Evolutionary conservation across 2,888 invertebrate species (phyloP).

Genomic region (Pachliopta kotzebuea): DNA sequence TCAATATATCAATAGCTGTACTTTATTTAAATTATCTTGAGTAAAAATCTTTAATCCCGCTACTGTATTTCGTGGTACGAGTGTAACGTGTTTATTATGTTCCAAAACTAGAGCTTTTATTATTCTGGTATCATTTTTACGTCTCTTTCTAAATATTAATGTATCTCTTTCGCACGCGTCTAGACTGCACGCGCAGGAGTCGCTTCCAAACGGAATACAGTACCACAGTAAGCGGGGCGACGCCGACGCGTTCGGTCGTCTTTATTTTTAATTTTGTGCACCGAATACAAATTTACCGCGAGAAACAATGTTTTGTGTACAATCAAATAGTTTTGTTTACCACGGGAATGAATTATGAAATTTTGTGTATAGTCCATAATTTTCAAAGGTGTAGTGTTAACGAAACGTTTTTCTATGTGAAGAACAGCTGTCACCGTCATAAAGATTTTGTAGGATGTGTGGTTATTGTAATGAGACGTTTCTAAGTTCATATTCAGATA

Average conservation of each 20-base stretch:
- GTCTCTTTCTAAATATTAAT: conserved; percentile 44
- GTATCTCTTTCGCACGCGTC: conserved; percentile 55
- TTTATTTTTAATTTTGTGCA: conserved; percentile 48
- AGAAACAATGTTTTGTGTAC: conserved; percentile 54
- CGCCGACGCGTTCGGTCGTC: conserved; percentile 69
- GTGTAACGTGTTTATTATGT: conserved; percentile 31
- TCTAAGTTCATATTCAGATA: neutral
- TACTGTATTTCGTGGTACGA: neutral
- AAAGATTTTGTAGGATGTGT: conserved; percentile 49
- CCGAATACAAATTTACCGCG: conserved; percentile 64
- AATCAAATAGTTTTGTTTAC: conserved; percentile 45
- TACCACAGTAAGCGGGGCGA: conserved; percentile 71
- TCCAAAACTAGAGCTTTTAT: conserved; percentile 56
- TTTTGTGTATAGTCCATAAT: conserved; percentile 30
- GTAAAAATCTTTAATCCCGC: neutral
- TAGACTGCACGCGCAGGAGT: conserved; percentile 69
- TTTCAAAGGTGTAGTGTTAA: conserved; percentile 42
- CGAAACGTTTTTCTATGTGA: conserved; percentile 43
- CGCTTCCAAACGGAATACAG: conserved; percentile 39
- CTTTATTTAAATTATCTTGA: neutral
- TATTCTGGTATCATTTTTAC: conserved; percentile 57
- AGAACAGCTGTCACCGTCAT: conserved; percentile 51
- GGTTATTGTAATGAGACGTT: conserved; percentile 35
- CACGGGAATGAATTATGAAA: conserved; percentile 30
- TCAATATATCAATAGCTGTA: no score